These are phyloP conservation scores for Nettapus auritus DNA, from an alignment of 2,113 vertebrate species.

Conservation along the genomic window DNA sequence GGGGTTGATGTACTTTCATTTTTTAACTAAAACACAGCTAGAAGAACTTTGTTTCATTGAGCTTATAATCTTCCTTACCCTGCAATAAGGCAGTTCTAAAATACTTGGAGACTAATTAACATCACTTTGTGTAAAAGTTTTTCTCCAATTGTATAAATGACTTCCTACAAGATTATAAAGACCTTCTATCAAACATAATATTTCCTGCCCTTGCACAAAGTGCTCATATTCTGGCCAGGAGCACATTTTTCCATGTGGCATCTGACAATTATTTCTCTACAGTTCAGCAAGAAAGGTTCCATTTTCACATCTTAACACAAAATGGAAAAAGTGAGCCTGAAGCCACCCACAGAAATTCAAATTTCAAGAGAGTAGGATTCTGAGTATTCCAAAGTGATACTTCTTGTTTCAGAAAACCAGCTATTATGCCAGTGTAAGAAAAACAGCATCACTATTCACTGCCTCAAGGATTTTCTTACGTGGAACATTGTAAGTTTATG, in stretches of 20 bases:
- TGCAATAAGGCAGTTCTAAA: background rate
- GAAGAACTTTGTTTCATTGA: background rate
- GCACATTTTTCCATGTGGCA: background rate
- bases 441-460: background rate
- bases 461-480: background rate
- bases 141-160: background rate
- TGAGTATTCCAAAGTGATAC: background rate
- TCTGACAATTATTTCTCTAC: background rate
- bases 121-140: background rate
- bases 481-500: rapidly evolving
- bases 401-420: background rate
- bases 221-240: background rate
- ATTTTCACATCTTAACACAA: background rate
- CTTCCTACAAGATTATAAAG: background rate
- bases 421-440: background rate
- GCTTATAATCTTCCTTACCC: background rate
- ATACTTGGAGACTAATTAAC: background rate
- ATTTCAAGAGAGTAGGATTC: background rate
- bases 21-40: background rate
- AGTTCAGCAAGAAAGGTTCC: background rate
- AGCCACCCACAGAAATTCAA: background rate
- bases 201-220: background rate
- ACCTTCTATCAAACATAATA: background rate
- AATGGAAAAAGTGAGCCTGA: background rate
- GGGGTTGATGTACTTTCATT: background rate